A percentile compares a stretch with the other conserved stretches of the same genome.
These are phyloP conservation scores for Raja brachyura DNA, from an alignment of 2,113 vertebrate species.

Conservation along the genomic window DNA sequence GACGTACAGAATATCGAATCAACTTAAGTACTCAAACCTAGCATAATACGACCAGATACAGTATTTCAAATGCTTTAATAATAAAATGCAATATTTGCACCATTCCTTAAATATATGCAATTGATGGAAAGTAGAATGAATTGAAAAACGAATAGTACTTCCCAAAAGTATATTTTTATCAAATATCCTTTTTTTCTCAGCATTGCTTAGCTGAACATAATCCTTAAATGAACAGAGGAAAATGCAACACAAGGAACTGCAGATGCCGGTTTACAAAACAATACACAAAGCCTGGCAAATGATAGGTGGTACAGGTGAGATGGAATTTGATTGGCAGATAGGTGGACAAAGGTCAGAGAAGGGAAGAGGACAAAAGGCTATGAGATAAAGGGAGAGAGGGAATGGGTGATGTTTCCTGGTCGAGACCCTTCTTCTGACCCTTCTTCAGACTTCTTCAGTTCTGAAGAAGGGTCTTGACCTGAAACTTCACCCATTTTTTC, in stretches of 20 bases:
- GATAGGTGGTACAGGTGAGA: too few species aligned
- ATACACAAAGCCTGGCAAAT: too few species aligned
- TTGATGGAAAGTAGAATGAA: neutral
- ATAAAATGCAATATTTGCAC: neutral
- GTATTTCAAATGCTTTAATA: neutral
- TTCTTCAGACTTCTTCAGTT: too few species aligned
- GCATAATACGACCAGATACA: neutral
- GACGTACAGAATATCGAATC: neutral
- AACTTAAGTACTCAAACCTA: neutral
- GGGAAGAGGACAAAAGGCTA: too few species aligned
- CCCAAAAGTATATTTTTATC: neutral
- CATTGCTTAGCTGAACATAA: neutral
- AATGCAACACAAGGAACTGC: neutral
- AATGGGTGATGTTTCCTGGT: too few species aligned
- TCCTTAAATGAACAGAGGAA: neutral
- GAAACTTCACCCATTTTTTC: too few species aligned
- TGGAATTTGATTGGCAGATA: too few species aligned
- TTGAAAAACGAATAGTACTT: neutral
- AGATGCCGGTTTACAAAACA: too few species aligned
- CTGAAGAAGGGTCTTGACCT: too few species aligned
- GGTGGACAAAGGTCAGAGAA: too few species aligned
- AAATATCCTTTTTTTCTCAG: neutral
- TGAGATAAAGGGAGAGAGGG: too few species aligned
- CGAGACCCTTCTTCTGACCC: too few species aligned
- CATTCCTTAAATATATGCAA: neutral